Base-by-base conservation (phyloP, 2,113 vertebrate species). In the Vanacampus margaritifer region DNA sequence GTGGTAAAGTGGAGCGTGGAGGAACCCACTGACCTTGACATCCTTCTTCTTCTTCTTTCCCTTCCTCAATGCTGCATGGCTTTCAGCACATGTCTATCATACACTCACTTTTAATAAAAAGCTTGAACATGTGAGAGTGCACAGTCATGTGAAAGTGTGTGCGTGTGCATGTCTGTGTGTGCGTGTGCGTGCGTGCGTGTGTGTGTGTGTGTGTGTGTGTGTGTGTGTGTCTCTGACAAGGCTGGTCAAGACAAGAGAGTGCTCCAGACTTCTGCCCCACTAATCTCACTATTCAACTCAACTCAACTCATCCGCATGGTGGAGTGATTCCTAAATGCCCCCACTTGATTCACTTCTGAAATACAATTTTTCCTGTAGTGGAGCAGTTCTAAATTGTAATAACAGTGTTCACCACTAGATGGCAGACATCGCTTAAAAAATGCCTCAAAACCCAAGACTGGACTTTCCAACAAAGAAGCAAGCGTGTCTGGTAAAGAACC, bases 11-110 rank as follows among this genome's bases (percentile, higher is more conserved):
- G 65, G 72, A 84, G 67, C 85, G 82, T 60, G 70, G 72, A 84
- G 68, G 87, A 89, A 85, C 86, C 83, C 84, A 6, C 3, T 84
- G 84, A 87, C 86, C 87, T 87, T 71, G 21, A 64, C 43, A 50
- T 87, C 72, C 76, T 79, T 70, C 82, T 77, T 57, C 76, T 9
- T 45, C 43, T 79, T 54, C 72, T 80, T n/a, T 41, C 65, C 39
- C 17, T 35, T 12, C 45, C 51, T 64, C 66, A 56, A 61, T 17
- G 32, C 73, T 76, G 61, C 73, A 60, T 65, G 67, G 69, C 81
- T 80, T 65, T 82, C 71, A 81, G 73, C 81, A 67, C 81, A 85
- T 43, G 79, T 74, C 78, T 66, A 77, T 82, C 78, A 72, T 68
- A 53, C 71, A 83, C 68, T 69, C 73, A 68, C 69, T 74, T 75